Base-by-base conservation (phyloP, 2,888 invertebrate species). In the Mechanitis messenoides region DNA sequence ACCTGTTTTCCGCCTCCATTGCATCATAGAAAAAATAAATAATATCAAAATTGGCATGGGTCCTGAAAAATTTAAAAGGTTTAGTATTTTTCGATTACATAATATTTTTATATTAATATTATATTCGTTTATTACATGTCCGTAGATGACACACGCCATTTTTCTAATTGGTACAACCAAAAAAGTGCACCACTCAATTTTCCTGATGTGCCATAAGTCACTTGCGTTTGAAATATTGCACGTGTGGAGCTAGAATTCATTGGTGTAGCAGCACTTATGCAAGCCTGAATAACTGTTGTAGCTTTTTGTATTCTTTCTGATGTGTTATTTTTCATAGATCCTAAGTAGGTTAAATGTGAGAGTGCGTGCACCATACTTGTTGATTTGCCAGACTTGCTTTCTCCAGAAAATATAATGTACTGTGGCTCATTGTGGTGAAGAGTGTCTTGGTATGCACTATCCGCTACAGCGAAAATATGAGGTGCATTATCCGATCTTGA, bases 21-120 rank as follows among this genome's bases (percentile, higher is more conserved):
- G 94, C 95, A 77, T 97, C 97, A 81, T 96, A 96, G 70, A 97
- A 93, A 78, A 96, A 97, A 85, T 98, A 97, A 67, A 98, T 93
- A 33, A 97, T 92, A 80, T 97, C 95, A 78, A 97, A 98, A 77
- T 97, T 98, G 58, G 96, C 94, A 80, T 97, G 96, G 65, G 92
- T 92, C 91, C 96, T 96, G 81, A 47, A 91, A 88, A 60, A 59
- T 42, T 42, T 42, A 63, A 63, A 6, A 20, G 64, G 64, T 69
- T 46, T 55, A 55, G 47, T 45, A 33, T 3, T 61, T 64, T 3
- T 47, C 3, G 31, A 31, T 50, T 31, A 31, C 6, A 3, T 50
- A 9, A 31, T 9, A 50, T 31, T 50, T 9, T 31, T 31, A 31
- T 31, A 50, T 20, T 20, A 50, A 50, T 31, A 31, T 50, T 11